Conservation (phyloP, 2,113 vertebrate species). For the Narcine bancroftii region DNA sequence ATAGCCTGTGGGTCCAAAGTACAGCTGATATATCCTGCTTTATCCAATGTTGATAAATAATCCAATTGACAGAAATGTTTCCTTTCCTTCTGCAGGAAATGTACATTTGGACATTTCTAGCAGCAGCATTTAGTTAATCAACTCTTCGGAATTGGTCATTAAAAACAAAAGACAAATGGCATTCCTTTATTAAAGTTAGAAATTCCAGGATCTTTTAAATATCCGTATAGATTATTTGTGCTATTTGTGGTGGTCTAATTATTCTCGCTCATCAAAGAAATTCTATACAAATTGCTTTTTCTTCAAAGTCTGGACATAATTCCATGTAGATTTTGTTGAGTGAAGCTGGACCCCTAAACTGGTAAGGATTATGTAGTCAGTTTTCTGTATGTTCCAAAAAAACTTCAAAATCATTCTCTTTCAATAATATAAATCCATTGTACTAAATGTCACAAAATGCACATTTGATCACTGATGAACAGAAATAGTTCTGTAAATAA, state of each 20-base stretch:
- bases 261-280: not conserved
- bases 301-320: not conserved
- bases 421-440: not conserved
- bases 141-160: not conserved
- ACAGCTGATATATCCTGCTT: not conserved
- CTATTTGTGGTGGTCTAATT: not conserved
- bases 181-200: not conserved
- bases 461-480: not conserved
- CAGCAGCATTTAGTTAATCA: not conserved
- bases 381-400: not conserved
- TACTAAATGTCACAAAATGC: not conserved
- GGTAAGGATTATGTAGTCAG: not conserved
- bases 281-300: not conserved
- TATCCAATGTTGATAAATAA: not conserved
- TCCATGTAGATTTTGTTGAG: not conserved
- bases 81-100: slow-evolving; percentile 10
- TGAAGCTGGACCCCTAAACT: not conserved
- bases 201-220: not conserved
- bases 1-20: not conserved
- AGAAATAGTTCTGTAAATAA: not conserved
- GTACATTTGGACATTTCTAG: slow-evolving; percentile 23
- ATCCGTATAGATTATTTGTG: not conserved
- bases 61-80: not conserved
- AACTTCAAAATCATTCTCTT: not conserved
- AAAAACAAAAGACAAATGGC: not conserved